A percentile compares a stretch with the other conserved stretches of the same genome.
Conservation (phyloP, 2,797 vertebrate genomes). For the Erpetoichthys calabaricus region DNA sequence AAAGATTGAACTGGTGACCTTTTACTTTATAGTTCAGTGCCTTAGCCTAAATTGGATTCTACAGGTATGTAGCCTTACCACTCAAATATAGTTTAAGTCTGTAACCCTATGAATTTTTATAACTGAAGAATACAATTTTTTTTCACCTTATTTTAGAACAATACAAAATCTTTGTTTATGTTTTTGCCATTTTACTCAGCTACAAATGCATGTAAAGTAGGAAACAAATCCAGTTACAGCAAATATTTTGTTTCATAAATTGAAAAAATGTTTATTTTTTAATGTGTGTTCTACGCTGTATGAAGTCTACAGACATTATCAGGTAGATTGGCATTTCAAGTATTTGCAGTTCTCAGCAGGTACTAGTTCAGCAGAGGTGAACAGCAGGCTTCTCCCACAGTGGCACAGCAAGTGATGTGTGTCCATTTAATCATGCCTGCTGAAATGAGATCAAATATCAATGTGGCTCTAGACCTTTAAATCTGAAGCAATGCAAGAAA, state of each 20-base stretch:
- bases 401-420: constrained; percentile 59
- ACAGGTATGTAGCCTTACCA: no score
- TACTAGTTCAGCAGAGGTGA: constrained; percentile 66
- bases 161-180: no score
- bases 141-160: no score
- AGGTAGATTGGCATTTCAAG: constrained; percentile 85
- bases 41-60: no score
- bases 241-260: constrained; percentile 38
- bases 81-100: no score
- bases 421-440: constrained; percentile 61
- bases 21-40: no score
- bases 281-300: constrained; percentile 58
- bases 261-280: constrained; percentile 29
- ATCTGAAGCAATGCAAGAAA: constrained; percentile 15
- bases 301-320: constrained; percentile 70
- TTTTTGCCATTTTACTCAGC: constrained; percentile 20
- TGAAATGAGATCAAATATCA: constrained; percentile 59
- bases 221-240: constrained; percentile 27
- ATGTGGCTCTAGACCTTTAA: constrained; percentile 46
- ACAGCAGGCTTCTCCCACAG: constrained; percentile 36
- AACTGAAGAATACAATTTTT: no score
- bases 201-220: constrained; percentile 29
- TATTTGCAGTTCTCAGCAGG: constrained; percentile 72
- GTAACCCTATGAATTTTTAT: no score
- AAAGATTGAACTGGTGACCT: no score